phyloP scores from a whole-genome alignment of 1,140 invertebrate species.

The Ostrea edulis region DNA sequence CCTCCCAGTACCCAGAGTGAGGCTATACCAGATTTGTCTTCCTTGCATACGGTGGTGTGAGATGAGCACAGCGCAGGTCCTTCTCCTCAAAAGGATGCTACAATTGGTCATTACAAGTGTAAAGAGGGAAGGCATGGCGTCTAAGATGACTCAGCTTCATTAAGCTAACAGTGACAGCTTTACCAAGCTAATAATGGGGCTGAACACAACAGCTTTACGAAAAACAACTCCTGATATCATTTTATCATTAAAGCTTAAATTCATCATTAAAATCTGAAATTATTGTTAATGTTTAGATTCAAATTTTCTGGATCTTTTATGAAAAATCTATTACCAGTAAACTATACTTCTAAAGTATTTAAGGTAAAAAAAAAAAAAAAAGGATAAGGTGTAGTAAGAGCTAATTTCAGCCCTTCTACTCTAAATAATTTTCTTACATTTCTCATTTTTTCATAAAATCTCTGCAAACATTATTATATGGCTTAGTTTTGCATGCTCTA shows the following conservation, averaged over 20 bases:
- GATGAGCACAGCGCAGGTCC: constrained; percentile 77
- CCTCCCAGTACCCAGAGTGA: constrained; percentile 24
- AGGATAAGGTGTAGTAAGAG: constrained; percentile 6
- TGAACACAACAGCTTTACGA: constrained; percentile 24
- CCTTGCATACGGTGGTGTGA: constrained; percentile 78
- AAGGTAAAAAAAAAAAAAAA: background rate
- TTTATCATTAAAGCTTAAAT: background rate
- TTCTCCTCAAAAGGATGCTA: constrained; percentile 77
- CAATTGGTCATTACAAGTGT: constrained; percentile 57
- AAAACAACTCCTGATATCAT: background rate
- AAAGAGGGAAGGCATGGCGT: constrained; percentile 17
- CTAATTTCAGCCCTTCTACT: background rate
- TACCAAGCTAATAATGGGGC: background rate
- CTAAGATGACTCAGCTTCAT: background rate
- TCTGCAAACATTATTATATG: background rate
- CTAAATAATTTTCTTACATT: background rate
- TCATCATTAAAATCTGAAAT: background rate
- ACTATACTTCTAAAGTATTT: too few species aligned
- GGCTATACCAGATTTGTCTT: constrained; percentile 67
- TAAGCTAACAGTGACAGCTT: background rate
- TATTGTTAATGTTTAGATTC: background rate
- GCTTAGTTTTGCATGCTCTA: background rate
- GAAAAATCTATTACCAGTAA: too few species aligned
- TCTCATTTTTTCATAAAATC: background rate
- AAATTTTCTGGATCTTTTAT: too few species aligned